Evolutionary conservation across 2,113 vertebrate genomes (phyloP).

Genomic region (Oxyruncus cristatus): DNA sequence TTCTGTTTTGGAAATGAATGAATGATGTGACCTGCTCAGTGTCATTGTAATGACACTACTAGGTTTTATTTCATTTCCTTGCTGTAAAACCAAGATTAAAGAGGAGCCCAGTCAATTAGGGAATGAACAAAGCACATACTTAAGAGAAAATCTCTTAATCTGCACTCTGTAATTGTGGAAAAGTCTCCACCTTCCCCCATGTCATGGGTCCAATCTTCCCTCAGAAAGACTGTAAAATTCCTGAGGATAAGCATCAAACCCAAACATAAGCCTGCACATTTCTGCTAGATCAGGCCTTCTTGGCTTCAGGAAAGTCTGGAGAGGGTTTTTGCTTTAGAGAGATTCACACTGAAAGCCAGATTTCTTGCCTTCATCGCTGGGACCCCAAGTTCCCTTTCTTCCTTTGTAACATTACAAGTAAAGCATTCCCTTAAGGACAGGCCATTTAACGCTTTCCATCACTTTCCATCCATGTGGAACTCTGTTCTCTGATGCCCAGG

Average conservation of each 20-base stretch:
- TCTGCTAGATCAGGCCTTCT: not conserved
- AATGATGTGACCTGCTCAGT: not conserved
- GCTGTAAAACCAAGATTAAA: not conserved
- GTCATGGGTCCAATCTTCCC: not conserved
- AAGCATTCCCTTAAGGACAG: not conserved
- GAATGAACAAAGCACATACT: not conserved
- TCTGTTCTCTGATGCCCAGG: not conserved
- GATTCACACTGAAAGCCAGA: not conserved
- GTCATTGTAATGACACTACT: not conserved
- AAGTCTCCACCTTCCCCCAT: not conserved
- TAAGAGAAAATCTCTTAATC: slow-evolving; percentile 11
- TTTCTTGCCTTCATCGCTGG: not conserved
- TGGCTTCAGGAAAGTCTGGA: not conserved
- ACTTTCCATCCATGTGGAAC: not conserved
- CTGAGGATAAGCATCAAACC: not conserved
- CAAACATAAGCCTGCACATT: fast-evolving
- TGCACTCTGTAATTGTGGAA: not conserved
- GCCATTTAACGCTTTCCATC: not conserved
- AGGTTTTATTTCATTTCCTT: not conserved
- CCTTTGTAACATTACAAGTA: too few species aligned
- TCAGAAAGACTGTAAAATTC: not conserved
- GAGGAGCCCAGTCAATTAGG: not conserved
- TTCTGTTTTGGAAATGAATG: not conserved
- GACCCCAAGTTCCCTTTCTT: not conserved
- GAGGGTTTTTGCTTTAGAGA: not conserved